Conservation (phyloP, 2,888 invertebrate species). For the Nemotelus pantherinus region DNA sequence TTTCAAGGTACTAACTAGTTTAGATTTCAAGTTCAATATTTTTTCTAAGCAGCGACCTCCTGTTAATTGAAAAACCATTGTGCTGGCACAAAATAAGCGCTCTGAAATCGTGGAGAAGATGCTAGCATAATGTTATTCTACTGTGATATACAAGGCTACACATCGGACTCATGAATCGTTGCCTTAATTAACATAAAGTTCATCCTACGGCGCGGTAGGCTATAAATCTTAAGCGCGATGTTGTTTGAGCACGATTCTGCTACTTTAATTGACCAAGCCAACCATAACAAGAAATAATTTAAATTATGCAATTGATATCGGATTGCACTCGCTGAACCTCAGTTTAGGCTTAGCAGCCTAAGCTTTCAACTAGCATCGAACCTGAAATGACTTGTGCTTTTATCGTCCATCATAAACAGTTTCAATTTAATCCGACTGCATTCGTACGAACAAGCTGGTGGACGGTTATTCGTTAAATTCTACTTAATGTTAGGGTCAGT, state of each 20-base stretch:
- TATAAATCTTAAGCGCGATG: constrained; percentile 26
- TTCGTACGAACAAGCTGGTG: not conserved
- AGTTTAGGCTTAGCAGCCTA: not conserved
- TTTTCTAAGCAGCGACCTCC: constrained; percentile 11
- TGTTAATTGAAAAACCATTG: constrained; percentile 30
- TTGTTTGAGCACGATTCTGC: constrained; percentile 34
- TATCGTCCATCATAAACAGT: not conserved
- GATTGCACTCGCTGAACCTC: constrained; percentile 25
- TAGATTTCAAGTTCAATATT: constrained; percentile 27
- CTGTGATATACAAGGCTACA: constrained; percentile 28
- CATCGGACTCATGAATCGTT: constrained; percentile 28
- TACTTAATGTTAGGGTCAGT: no score
- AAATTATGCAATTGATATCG: constrained; percentile 42
- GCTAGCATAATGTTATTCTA: constrained; percentile 3
- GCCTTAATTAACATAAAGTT: constrained; percentile 38
- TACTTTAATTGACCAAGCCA: constrained; percentile 40
- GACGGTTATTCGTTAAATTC: no score
- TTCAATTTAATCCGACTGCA: constrained; percentile 24
- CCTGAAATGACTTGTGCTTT: constrained; percentile 26
- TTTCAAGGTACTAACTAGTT: not conserved
- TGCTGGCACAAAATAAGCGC: not conserved
- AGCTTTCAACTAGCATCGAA: constrained; percentile 18
- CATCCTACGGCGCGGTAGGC: not conserved
- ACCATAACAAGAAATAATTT: constrained; percentile 42
- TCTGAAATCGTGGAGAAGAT: constrained; percentile 3